Percentiles rank a stretch among this genome's conserved stretches.
phyloP scores from a whole-genome alignment of 23 tunicate species.

The Halocynthia roretzi region DNA sequence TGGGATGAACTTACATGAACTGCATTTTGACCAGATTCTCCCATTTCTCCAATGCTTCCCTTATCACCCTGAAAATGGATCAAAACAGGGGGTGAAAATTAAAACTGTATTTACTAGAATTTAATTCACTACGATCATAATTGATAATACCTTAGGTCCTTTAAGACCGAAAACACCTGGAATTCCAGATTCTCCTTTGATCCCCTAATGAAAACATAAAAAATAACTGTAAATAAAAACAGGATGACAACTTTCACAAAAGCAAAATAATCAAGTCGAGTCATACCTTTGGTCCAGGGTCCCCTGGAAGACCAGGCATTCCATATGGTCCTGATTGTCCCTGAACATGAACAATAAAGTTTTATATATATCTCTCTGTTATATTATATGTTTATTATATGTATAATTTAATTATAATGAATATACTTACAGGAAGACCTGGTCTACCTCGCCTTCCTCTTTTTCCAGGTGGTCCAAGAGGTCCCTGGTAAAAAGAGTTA shows the following conservation, averaged over 20 bases:
- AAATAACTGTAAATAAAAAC: neutral
- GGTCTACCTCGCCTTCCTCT: neutral
- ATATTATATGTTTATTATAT: no score
- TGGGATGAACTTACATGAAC: neutral
- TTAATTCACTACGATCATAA: no score
- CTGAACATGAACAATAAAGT: neutral
- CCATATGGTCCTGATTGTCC: neutral
- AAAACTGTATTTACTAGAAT: no score
- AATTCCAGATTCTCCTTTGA: neutral
- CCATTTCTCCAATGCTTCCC: neutral
- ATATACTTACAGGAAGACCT: neutral
- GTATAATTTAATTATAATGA: no score
- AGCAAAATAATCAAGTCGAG: neutral
- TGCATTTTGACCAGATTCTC: neutral
- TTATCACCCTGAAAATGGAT: neutral
- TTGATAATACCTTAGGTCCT: neutral
- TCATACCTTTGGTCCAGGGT: slow-evolving; percentile 2
- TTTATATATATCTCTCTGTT: neutral
- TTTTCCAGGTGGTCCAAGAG: slow-evolving; percentile 2
- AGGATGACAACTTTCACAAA: neutral
- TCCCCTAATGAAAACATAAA: neutral
- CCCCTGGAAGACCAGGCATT: slow-evolving; percentile 11
- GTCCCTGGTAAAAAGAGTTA: neutral
- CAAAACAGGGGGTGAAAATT: neutral
- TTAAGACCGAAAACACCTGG: neutral